Base-by-base conservation (phyloP, 35 echinoderm and acorn worm genomes). In the Ophioderma brevispina region DNA sequence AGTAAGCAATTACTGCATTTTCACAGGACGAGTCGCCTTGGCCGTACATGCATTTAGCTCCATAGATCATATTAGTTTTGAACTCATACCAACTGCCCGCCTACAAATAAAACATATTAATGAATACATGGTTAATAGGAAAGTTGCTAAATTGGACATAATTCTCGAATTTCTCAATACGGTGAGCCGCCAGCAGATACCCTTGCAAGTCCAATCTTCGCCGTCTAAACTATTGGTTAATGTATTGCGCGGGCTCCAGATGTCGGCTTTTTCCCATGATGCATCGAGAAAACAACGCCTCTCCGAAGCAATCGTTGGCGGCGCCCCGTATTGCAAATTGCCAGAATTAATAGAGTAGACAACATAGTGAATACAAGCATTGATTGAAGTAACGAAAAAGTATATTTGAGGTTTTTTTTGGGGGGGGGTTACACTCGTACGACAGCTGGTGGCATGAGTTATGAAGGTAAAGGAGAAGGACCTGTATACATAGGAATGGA, bases 1-100 rank as follows among this genome's bases (percentile, higher is more conserved):
- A 87, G 10, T 90, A 90, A 0, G 83, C 40, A 31, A 80, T 59
- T n/a, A 92, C 88, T 35, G 93, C 91, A 78, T 80, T 89, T 39
- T 39, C 38, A 83, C 97, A 99, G 3, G 43, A 0, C 17, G 15
- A 3, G 0, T 77, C 77, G 32, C 93, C 85, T 23, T 43, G 75
- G 36, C 94, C 94, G 63, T 99, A 99, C 81, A 90, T 89, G 84
- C 97, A 99, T 56, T 89, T 88, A 55, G 81, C 19, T 1, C 93
- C 97, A 36, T 93, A 84, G 19, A 28, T 75, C 25, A 99, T 56
- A 38, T 99, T 95, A 0, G 87, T 49, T 82, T 79, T 70, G 78
- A 99, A 99, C 40, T 92, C 78, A 1, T 85, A 6, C 59, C 59
- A 70, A 25, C 6, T 70, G 23, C 59, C 59, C 10, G 59, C 59